Percentiles rank a stretch among this genome's conserved stretches.
phyloP scores from a whole-genome alignment of 2,797 vertebrate genomes.

The Glossophaga mutica region DNA sequence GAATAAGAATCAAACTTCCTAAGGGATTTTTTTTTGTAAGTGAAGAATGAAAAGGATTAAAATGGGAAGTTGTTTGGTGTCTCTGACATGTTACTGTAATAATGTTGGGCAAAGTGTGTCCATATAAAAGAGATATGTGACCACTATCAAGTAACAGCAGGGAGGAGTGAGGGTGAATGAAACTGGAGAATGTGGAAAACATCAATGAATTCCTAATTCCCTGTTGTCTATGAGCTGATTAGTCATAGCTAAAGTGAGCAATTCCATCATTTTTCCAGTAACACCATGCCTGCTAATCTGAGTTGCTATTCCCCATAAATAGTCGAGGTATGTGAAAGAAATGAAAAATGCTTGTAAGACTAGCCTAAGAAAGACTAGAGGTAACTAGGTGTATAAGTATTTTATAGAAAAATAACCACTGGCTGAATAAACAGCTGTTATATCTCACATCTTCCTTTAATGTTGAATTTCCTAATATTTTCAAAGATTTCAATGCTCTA shows the following conservation, averaged over 20 bases:
- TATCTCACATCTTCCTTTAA: neutral
- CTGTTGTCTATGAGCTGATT: neutral
- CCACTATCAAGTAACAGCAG: neutral
- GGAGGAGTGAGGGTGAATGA: neutral
- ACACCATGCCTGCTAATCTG: neutral
- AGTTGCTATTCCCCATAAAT: neutral
- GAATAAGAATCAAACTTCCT: neutral
- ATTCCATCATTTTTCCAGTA: neutral
- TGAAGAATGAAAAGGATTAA: conserved; percentile 39
- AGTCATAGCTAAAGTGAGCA: neutral
- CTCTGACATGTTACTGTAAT: neutral
- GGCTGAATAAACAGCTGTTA: neutral
- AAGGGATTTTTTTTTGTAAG: neutral
- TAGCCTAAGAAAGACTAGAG: neutral
- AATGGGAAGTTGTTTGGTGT: neutral
- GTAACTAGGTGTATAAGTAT: neutral
- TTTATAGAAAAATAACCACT: conserved; percentile 24
- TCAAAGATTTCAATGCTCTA: neutral
- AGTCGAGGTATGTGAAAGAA: neutral
- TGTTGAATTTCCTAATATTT: neutral
- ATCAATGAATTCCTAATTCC: neutral
- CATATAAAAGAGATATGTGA: neutral
- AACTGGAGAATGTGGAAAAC: neutral
- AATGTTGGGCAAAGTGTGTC: neutral
- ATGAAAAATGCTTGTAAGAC: neutral